phyloP scores from a whole-genome alignment of 2,888 invertebrate genomes.

The Drosophila kanekoi region DNA sequence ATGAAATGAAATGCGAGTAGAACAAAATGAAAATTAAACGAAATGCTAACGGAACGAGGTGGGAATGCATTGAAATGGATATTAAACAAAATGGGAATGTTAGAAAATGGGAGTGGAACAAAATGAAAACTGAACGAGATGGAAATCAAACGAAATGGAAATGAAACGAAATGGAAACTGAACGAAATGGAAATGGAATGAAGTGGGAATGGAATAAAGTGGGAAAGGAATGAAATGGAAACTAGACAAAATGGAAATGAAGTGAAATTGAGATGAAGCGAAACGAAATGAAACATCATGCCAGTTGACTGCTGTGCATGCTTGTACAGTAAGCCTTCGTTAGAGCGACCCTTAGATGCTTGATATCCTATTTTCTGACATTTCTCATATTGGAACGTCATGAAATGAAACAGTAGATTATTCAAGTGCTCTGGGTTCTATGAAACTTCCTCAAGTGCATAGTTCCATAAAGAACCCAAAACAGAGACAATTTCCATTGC shows the following conservation, averaged over 20 bases:
- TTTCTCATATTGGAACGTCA: not conserved
- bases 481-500: no score
- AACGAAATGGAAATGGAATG: not conserved
- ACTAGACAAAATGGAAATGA: not conserved
- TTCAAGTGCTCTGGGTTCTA: not conserved
- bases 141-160: not conserved
- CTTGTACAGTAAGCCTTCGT: no score
- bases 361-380: no score
- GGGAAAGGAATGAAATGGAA: not conserved
- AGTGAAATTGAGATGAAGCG: not conserved
- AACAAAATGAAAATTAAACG: not conserved
- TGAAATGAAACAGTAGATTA: not conserved
- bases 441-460: no score
- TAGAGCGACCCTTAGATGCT: not conserved
- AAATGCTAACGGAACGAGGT: not conserved
- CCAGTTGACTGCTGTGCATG: not conserved
- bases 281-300: conserved; percentile 1
- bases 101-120: no score
- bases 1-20: not conserved
- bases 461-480: no score
- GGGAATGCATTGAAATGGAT: no score
- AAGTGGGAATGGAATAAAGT: no score
- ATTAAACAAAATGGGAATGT: not conserved
- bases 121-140: not conserved
- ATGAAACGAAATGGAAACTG: no score